Conservation (phyloP, 2,797 vertebrate genomes). For the Mastacembelus armatus region DNA sequence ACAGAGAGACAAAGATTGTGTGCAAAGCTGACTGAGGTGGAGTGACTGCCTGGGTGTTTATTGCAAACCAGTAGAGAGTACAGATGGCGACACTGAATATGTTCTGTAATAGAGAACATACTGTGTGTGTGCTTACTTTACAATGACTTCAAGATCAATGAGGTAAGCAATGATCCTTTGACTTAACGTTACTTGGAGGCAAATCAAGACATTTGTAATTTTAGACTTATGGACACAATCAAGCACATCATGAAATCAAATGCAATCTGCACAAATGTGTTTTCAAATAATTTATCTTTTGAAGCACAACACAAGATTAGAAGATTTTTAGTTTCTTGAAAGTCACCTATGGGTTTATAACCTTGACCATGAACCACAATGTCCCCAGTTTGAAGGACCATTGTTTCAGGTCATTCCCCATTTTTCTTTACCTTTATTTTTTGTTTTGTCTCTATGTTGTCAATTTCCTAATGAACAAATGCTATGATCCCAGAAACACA, state of each 20-base stretch:
- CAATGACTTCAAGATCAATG: constrained; percentile 3
- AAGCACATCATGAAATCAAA: not conserved
- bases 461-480: too few species aligned
- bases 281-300: too few species aligned
- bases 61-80: constrained; percentile 16
- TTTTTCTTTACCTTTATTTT: not conserved
- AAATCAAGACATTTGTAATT: constrained; percentile 4
- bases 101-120: constrained; percentile 19
- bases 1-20: constrained; percentile 20
- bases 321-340: not conserved
- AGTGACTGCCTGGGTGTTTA: constrained; percentile 8
- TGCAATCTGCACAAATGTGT: not conserved
- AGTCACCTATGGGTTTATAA: not conserved
- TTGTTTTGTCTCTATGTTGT: too few species aligned
- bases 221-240: not conserved
- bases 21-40: constrained; percentile 11
- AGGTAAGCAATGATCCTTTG: not conserved
- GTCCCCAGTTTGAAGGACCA: too few species aligned
- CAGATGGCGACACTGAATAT: not conserved
- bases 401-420: too few species aligned
- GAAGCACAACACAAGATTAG: not conserved
- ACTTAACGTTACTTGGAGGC: not conserved
- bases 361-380: not conserved
- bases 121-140: not conserved
- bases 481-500: too few species aligned